Evolutionary conservation across 2,797 vertebrate genomes (phyloP), one percentile per base, ranked within the genome.

Genomic region (Parauchenoglanis ngamensis): DNA sequence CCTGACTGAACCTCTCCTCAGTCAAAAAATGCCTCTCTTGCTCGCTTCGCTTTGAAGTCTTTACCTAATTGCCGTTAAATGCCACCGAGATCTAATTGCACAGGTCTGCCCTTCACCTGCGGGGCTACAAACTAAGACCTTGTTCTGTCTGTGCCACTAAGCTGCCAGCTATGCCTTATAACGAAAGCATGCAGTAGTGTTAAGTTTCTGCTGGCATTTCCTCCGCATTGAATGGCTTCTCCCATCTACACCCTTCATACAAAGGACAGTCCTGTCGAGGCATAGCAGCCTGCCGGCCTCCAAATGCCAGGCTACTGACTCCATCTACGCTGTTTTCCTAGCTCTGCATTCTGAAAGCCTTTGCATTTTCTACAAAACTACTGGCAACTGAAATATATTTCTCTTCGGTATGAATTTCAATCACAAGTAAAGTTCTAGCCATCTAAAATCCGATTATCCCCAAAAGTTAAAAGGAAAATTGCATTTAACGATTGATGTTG

Each of bases 161-260:
- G 59, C 87, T 67, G 25, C 61, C 63, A 84, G 40, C 65, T 25
- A 15, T 86, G 88, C 68, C 59, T 83, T 83, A 77, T 76, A 89
- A 70, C 31, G 70, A 83, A 88, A 73, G 70, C 84, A 86, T 77
- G 49, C 75, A 59, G 63, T 25, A 63, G 89, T 88, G 89, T 92
- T 90, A 70, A 19, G 68, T 88, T 90, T 89, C 84, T 35, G 65
- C 59, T 84, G 65, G 68, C 78, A 88, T 92, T 92, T 89, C 87
- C 12, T 79, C 65, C 65, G 78, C 46, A 85, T 84, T 83, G 75
- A 77, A 90, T 90, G 67, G 79, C 86, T 46, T n/a, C 28, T 77
- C 54, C 40, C 12, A 13, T 86, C 70, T 57, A 44, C n/a, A 57
- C 57, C 19, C 79, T 75, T 52, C 68, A 75, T 63, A 75, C 57